Conservation (phyloP, 2,113 vertebrate species). For the Nothobranchius kuhntae region DNA sequence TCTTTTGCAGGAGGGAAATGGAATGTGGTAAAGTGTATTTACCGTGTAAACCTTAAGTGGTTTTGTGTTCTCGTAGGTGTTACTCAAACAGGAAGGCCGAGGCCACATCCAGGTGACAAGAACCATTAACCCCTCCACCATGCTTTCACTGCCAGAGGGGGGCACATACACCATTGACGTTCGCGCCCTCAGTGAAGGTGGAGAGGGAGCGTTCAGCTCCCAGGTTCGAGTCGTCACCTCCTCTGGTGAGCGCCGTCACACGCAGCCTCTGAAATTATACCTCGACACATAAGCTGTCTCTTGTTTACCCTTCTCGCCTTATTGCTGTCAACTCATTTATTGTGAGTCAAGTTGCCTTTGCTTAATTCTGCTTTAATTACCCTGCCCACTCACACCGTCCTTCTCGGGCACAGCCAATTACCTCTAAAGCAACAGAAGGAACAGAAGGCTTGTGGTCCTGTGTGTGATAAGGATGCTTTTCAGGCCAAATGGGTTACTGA, state of each 20-base stretch:
- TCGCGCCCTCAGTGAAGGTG: constrained; percentile 90
- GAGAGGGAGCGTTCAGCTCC: constrained; percentile 87
- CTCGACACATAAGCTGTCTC: constrained; percentile 30
- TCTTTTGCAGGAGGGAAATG: background rate
- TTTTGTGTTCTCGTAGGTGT: constrained; percentile 77
- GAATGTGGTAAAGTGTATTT: background rate
- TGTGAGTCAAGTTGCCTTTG: constrained; percentile 65
- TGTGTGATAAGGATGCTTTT: constrained; percentile 27
- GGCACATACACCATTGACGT: constrained; percentile 95
- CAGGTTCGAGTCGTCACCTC: constrained; percentile 92
- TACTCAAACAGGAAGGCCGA: constrained; percentile 90
- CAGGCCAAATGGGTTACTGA: constrained; percentile 6
- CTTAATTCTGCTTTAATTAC: constrained; percentile 77
- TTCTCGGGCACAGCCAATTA: constrained; percentile 68
- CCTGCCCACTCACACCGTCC: constrained; percentile 55
- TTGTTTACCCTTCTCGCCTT: constrained; percentile 34
- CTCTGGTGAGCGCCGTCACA: constrained; percentile 80
- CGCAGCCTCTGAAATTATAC: constrained; percentile 37
- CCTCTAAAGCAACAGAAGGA: constrained; percentile 46
- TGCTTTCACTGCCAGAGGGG: constrained; percentile 88
- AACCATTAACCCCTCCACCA: constrained; percentile 90
- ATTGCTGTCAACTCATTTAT: constrained; percentile 66
- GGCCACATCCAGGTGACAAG: constrained; percentile 89
- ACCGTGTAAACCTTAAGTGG: background rate
- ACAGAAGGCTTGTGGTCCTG: constrained; percentile 40